phyloP scores from a whole-genome alignment of 2,113 vertebrate species.

The Macaca mulatta region DNA sequence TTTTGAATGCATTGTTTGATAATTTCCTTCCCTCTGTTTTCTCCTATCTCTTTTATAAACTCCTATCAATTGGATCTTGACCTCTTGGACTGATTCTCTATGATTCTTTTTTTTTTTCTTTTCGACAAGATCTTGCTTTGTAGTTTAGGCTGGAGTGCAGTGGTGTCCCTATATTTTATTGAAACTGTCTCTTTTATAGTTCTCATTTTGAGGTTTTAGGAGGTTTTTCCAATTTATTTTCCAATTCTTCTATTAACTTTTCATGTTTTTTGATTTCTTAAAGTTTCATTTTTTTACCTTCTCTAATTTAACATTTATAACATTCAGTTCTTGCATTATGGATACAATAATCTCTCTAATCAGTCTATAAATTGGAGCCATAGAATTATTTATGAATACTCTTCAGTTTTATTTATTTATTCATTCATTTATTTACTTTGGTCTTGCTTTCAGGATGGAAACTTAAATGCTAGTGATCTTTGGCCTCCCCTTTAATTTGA shows the following conservation, averaged over 20 bases:
- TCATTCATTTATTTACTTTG: background rate
- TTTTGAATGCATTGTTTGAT: background rate
- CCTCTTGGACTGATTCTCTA: background rate
- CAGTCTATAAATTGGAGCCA: background rate
- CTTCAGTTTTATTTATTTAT: background rate
- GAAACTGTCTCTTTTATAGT: background rate
- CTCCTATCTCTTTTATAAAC: background rate
- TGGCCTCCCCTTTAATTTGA: background rate
- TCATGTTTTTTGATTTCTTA: background rate
- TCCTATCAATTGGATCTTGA: background rate
- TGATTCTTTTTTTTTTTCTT: background rate
- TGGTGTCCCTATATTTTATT: background rate
- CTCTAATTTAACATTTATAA: background rate
- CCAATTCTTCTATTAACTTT: background rate
- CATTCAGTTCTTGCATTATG: background rate
- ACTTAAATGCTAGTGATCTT: background rate
- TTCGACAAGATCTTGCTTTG: no score
- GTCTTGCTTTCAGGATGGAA: background rate
- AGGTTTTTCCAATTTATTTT: background rate
- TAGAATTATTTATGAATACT: background rate
- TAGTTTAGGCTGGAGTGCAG: no score
- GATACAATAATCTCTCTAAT: background rate
- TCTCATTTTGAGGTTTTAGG: background rate
- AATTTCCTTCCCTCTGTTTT: background rate
- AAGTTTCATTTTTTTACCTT: background rate